Base-by-base conservation (phyloP, 1,140 invertebrate species). In the Nasonia longicornis region DNA sequence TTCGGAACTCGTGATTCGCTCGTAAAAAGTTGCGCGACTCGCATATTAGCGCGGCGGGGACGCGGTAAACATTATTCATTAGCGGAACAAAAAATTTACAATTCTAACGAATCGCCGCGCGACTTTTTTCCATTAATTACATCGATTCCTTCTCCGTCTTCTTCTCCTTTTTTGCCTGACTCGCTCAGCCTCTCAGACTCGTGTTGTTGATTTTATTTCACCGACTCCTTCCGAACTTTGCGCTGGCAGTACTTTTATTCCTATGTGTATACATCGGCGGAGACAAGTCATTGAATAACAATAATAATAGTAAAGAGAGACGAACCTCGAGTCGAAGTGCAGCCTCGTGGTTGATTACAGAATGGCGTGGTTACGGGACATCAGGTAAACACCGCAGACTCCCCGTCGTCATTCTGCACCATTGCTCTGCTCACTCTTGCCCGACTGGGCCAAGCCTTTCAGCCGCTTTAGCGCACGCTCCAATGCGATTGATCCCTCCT, bases 321-420 rank as follows among this genome's bases (percentile, higher is more conserved):
- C 38, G 38, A 8, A 42, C 10, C 7, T 42, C 38, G 38, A 42
- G 8, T 42, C 38, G 26, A 42, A 42, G 38, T 35, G 31, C 52
- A n/a, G 16, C 2, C 4, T 58, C 14, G 20, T 58, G 52, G 87
- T 87, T 89, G 88, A 89, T 89, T 89, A 90, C 88, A 89, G 89
- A 90, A 89, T 90, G 87, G 89, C 89, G 89, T 90, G 89, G 89
- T 90, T 89, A 90, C 87, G 85, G 85, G 86, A 88, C 88, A 89
- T 89, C 88, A 89, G 89, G 89, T 89, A 89, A 89, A 89, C 88
- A 89, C 87, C 42, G 76, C 86, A 89, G 88, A 88, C 87, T 89
- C 86, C 86, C 87, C 85, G 86, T 89, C 85, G 86, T 89, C 89
- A 88, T 88, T 88, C 88, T 86, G 88, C 87, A 86, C 88, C 85